These are phyloP conservation scores for Leptoteleia sp. DNA, from an alignment of 1,140 invertebrate species.

Conservation along the genomic window DNA sequence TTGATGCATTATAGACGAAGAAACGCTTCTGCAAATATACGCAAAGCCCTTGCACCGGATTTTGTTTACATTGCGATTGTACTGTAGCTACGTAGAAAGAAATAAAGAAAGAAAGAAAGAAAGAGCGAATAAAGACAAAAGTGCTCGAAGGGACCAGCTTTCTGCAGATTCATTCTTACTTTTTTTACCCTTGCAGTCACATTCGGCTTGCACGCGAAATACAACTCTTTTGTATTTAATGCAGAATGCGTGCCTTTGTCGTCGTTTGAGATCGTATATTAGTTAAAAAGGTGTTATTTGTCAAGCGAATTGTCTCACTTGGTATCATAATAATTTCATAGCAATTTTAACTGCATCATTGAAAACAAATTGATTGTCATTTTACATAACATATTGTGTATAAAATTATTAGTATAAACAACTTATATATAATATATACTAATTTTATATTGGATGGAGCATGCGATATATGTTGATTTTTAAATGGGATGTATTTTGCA, in stretches of 20 bases:
- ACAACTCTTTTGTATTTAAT: constrained; percentile 39
- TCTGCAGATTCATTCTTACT: constrained; percentile 51
- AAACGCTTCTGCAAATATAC: constrained; percentile 64
- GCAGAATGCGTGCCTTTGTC: not conserved
- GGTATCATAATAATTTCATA: no score
- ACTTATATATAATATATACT: no score
- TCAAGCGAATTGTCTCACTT: not conserved
- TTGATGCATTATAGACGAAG: constrained; percentile 66
- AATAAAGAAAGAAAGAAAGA: constrained; percentile 45
- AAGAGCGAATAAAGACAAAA: constrained; percentile 55
- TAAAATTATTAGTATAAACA: no score
- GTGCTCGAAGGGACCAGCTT: constrained; percentile 61
- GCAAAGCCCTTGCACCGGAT: constrained; percentile 59
- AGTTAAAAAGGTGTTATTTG: not conserved
- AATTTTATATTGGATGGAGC: no score
- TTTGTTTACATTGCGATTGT: constrained; percentile 66
- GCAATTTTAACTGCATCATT: no score
- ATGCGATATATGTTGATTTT: no score
- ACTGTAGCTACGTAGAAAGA: constrained; percentile 38
- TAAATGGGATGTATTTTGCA: no score
- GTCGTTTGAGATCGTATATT: not conserved
- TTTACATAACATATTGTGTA: no score
- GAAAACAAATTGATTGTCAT: no score
- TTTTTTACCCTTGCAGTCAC: constrained; percentile 45
- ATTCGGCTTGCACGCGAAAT: constrained; percentile 37